A percentile compares a stretch with the other conserved stretches of the same genome.
Conservation (phyloP, 2,888 invertebrate species). For the Orgyia antiqua region DNA sequence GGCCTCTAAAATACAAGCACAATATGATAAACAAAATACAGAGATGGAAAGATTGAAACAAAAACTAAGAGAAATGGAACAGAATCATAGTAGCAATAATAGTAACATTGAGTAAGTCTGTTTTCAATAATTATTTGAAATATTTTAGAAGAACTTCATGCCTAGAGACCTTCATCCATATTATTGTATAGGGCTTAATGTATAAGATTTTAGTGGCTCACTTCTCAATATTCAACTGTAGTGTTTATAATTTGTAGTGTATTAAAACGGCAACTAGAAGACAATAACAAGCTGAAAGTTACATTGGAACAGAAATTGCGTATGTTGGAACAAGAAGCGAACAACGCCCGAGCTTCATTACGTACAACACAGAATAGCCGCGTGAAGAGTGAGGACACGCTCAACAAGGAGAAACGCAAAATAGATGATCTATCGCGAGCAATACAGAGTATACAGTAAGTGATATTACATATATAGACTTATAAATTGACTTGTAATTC, state of each 20-base stretch:
- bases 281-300: slow-evolving; percentile 42
- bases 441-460: slow-evolving; percentile 58
- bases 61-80: slow-evolving; percentile 49
- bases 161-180: neutral
- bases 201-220: neutral
- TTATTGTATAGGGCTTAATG: neutral
- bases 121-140: neutral
- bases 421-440: slow-evolving; percentile 49
- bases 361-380: slow-evolving; percentile 30
- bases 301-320: slow-evolving; percentile 53
- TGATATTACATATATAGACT: too few relatives aligned
- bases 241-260: slow-evolving; percentile 29
- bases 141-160: neutral
- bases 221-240: neutral
- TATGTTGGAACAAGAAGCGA: slow-evolving; percentile 38
- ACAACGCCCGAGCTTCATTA: slow-evolving; percentile 38
- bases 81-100: slow-evolving; percentile 48
- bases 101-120: slow-evolving; percentile 61
- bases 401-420: slow-evolving; percentile 49
- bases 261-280: slow-evolving; percentile 51
- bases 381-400: slow-evolving; percentile 40
- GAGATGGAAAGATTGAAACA: slow-evolving; percentile 55
- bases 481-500: too few relatives aligned
- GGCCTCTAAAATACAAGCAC: slow-evolving; percentile 50
- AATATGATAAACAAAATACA: slow-evolving; percentile 59